Evolutionary conservation across 2,888 invertebrate species (phyloP).

Genomic region (Carcina quercana): DNA sequence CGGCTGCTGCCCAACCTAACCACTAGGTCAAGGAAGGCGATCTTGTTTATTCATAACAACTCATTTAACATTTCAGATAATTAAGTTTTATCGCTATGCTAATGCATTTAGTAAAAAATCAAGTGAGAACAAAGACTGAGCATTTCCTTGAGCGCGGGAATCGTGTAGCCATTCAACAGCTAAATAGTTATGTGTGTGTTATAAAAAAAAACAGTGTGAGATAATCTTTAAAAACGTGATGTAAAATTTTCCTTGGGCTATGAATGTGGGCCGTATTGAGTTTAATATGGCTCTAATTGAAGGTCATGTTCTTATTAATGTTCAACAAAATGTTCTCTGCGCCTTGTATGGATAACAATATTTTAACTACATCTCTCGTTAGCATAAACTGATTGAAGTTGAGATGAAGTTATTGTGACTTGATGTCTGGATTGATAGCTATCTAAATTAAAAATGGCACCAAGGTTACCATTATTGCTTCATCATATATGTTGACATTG

Average conservation of each 20-base stretch:
- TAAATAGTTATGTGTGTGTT: slow-evolving; percentile 16
- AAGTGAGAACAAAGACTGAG: slow-evolving; percentile 34
- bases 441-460: too few relatives aligned
- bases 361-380: too few relatives aligned
- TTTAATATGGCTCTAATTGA: slow-evolving; percentile 38
- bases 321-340: slow-evolving; percentile 16
- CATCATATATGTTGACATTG: too few relatives aligned
- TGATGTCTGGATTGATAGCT: too few relatives aligned
- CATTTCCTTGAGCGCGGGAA: slow-evolving; percentile 55
- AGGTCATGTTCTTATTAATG: slow-evolving; percentile 31
- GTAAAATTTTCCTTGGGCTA: slow-evolving; percentile 36
- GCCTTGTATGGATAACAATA: slow-evolving; percentile 23
- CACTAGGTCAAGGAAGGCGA: slow-evolving; percentile 15
- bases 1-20: too few relatives aligned
- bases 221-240: slow-evolving; percentile 28
- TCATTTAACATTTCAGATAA: slow-evolving; percentile 29
- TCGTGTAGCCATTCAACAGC: slow-evolving; percentile 10
- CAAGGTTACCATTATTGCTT: too few relatives aligned
- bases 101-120: slow-evolving; percentile 34
- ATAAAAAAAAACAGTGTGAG: slow-evolving; percentile 28
- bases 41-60: slow-evolving; percentile 18
- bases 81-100: slow-evolving; percentile 37
- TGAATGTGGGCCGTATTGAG: slow-evolving; percentile 36
- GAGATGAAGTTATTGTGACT: too few relatives aligned
- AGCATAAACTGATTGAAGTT: too few relatives aligned